These are phyloP conservation scores for Dexiosoma caninum DNA, from an alignment of 2,888 invertebrate genomes.

Conservation along the genomic window DNA sequence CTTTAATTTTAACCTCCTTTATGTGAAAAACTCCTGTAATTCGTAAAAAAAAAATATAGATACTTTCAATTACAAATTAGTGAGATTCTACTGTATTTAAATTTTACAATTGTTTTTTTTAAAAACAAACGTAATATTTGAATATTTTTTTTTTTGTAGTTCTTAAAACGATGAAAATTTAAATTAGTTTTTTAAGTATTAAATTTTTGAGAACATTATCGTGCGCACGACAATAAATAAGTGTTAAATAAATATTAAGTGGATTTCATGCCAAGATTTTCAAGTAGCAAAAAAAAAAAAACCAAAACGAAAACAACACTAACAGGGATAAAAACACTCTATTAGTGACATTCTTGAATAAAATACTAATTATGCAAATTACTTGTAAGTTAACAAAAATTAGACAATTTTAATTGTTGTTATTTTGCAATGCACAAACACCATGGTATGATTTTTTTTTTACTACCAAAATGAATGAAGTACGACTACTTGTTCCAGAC, in stretches of 20 bases:
- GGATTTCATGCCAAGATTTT: slow-evolving; percentile 54
- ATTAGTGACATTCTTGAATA: slow-evolving; percentile 49
- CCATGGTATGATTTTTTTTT: slow-evolving; percentile 22
- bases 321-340: slow-evolving; percentile 20
- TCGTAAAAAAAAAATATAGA: no score
- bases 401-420: slow-evolving; percentile 51
- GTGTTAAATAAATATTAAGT: slow-evolving; percentile 44
- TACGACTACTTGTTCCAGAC: slow-evolving; percentile 52
- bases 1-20: no score
- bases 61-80: no score
- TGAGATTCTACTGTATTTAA: no score
- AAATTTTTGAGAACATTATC: neutral
- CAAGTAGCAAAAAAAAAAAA: slow-evolving; percentile 12
- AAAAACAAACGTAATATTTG: no score
- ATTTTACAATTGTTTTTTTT: no score
- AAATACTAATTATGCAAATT: slow-evolving; percentile 66
- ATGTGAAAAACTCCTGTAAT: no score
- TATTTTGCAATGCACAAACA: neutral
- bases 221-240: slow-evolving; percentile 17
- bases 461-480: neutral
- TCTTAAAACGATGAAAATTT: no score
- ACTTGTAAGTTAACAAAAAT: slow-evolving; percentile 61
- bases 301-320: no score
- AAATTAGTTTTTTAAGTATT: no score
- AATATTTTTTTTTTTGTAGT: no score